Percentiles rank a stretch among this genome's conserved stretches.
Evolutionary conservation across 2,797 vertebrate species (phyloP).

Genomic region (Moxostoma hubbsi): DNA sequence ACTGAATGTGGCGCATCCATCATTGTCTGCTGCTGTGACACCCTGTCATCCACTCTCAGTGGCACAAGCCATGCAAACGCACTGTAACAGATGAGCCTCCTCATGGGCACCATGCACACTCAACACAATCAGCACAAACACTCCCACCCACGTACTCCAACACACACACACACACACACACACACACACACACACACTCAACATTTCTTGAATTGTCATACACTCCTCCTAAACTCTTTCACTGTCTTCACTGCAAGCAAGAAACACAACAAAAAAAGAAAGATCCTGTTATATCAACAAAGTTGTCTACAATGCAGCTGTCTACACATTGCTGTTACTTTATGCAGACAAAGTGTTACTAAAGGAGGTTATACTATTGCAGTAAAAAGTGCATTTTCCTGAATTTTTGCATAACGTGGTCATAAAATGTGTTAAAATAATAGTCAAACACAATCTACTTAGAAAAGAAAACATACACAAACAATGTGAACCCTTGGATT

Average conservation of each 20-base stretch:
- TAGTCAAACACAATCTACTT: too few relatives aligned
- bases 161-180: conserved; percentile 42
- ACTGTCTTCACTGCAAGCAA: neutral
- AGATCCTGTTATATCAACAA: neutral
- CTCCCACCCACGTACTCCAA: conserved; percentile 63
- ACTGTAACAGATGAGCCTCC: conserved; percentile 82
- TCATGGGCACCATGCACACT: conserved; percentile 58
- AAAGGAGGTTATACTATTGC: neutral
- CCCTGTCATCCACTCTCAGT: conserved; percentile 82
- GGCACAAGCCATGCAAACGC: conserved; percentile 71
- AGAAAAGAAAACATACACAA: too few relatives aligned
- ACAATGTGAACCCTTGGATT: too few relatives aligned
- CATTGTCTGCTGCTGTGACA: conserved; percentile 81
- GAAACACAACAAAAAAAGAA: neutral
- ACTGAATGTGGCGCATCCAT: conserved; percentile 84
- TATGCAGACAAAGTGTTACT: neutral
- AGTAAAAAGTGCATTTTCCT: too few relatives aligned
- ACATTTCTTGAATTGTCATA: conserved; percentile 17
- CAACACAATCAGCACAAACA: conserved; percentile 71
- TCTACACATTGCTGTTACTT: conserved; percentile 28
- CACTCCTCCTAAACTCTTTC: conserved; percentile 28
- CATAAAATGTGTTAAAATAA: too few relatives aligned
- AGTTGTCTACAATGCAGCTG: conserved; percentile 16
- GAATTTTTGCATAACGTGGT: too few relatives aligned
- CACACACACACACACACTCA: conserved; percentile 39